Conservation (phyloP, 2,888 invertebrate genomes). For the Phengaris alcon region DNA sequence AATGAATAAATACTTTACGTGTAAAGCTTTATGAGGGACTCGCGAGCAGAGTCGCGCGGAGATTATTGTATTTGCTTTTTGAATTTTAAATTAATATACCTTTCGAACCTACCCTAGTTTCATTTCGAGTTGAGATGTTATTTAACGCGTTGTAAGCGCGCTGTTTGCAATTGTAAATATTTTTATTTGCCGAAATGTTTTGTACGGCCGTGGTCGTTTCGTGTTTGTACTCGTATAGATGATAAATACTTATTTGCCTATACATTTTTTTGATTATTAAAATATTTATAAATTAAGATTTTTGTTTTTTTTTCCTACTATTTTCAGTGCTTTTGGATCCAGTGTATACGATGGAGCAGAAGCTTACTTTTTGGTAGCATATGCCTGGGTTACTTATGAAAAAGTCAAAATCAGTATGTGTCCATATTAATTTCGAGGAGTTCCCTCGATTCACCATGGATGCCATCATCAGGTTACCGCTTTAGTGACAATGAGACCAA, state of each 20-base stretch:
- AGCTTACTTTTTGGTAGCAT: too few relatives aligned
- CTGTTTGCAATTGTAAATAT: slow-evolving; percentile 27
- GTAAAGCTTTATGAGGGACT: slow-evolving; percentile 75
- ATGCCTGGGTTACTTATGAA: too few relatives aligned
- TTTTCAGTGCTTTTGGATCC: neutral
- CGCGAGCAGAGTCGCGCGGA: slow-evolving; percentile 66
- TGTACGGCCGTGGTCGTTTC: slow-evolving; percentile 28
- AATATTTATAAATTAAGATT: slow-evolving; percentile 25
- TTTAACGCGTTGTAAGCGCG: slow-evolving; percentile 20
- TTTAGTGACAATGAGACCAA: too few relatives aligned
- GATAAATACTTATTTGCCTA: slow-evolving; percentile 28
- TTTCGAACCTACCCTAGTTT: slow-evolving; percentile 61
- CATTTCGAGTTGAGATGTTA: slow-evolving; percentile 35
- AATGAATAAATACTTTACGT: slow-evolving; percentile 73
- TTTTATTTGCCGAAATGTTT: slow-evolving; percentile 23
- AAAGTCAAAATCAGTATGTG: too few relatives aligned
- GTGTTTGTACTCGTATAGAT: slow-evolving; percentile 28
- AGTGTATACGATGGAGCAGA: too few relatives aligned
- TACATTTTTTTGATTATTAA: slow-evolving; percentile 28
- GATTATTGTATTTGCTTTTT: slow-evolving; percentile 79
- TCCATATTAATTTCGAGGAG: too few relatives aligned
- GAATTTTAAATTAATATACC: slow-evolving; percentile 79
- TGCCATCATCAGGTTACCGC: too few relatives aligned
- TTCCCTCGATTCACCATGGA: too few relatives aligned
- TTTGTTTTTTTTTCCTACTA: slow-evolving; percentile 15